Conservation (phyloP, 2,888 invertebrate genomes). For the Drosophila putrida region DNA sequence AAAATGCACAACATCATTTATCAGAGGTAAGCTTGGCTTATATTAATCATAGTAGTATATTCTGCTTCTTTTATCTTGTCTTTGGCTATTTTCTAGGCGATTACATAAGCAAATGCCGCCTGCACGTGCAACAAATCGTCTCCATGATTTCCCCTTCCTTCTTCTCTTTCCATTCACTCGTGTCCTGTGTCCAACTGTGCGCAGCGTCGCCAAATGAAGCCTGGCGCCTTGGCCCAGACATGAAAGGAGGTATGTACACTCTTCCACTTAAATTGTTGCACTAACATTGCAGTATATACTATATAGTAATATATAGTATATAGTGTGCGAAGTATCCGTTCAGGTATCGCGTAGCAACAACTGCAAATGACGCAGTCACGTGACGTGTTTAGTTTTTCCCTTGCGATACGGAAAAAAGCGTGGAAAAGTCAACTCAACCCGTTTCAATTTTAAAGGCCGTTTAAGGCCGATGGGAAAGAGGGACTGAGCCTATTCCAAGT, state of each 20-base stretch:
- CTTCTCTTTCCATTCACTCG: background rate
- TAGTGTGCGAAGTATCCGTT: slow-evolving; percentile 27
- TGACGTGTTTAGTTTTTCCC: slow-evolving; percentile 57
- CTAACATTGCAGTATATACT: background rate
- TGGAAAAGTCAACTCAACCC: slow-evolving; percentile 40
- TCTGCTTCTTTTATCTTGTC: background rate
- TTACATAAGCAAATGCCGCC: slow-evolving; percentile 61
- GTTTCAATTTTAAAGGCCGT: slow-evolving; percentile 34
- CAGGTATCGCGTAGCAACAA: slow-evolving; percentile 57
- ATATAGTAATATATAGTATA: slow-evolving; percentile 14
- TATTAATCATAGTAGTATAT: slow-evolving; percentile 19
- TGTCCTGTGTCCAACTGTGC: slow-evolving; percentile 39
- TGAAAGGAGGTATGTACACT: slow-evolving; percentile 3
- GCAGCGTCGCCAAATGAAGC: slow-evolving; percentile 58
- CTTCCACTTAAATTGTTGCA: slow-evolving; percentile 5
- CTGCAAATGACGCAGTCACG: slow-evolving; percentile 69
- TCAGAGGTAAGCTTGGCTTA: background rate
- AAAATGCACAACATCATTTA: background rate
- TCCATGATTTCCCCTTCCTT: slow-evolving; percentile 10
- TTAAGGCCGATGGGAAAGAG: background rate
- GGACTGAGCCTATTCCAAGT: slow-evolving; percentile 9
- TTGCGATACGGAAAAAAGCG: slow-evolving; percentile 29
- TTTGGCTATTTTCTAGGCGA: slow-evolving; percentile 46
- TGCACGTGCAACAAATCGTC: slow-evolving; percentile 54
- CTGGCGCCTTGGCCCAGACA: slow-evolving; percentile 61